Evolutionary conservation across 2,888 invertebrate genomes (phyloP), one percentile per base, ranked within the genome.

Genomic region (Tipula helvola): DNA sequence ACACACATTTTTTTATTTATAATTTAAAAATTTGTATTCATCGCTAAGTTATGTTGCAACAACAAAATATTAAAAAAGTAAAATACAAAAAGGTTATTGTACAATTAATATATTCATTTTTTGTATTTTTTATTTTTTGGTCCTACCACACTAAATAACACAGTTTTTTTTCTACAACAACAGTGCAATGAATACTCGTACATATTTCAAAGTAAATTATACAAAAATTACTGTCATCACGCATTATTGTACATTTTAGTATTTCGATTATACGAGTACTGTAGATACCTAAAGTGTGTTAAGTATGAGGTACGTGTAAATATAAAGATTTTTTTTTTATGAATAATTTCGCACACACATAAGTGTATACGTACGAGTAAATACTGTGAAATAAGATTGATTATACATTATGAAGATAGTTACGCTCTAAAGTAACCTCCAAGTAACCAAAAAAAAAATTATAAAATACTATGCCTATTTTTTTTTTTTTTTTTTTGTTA

Each of bases 101-200:
- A 71, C 71, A 71, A n/a, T 71, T 71, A 71, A 71, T 28, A 2
- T 71, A 71, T 71, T 71, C 71, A 71, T 71, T 71, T 71, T 10
- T 71, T 71, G n/a, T n/a, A n/a, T 71, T 1, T 28, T 28, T 28
- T 28, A 28, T 28, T 28, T 28, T 28, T 28, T 71, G 71, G 71
- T 71, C 71, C 71, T 71, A 71, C 71, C 71, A 71, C 71, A 71
- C 71, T 71, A 71, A 71, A 71, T 71, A 71, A 71, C 71, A 71
- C 71, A 71, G 71, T 71, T 71, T 18, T 71, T n/a, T 71, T 71
- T 71, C 10, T 71, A 10, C 7, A 57, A 16, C 52, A 71, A 10
- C 71, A 71, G 10, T n/a, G 7, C 52, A n/a, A n/a, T 71, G 71
- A 71, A 71, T 28, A 28, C 10, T 71, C 28, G 71, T 52, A 52